Evolutionary conservation across 1,140 invertebrate species (phyloP).

Genomic region (Capitella teleta): DNA sequence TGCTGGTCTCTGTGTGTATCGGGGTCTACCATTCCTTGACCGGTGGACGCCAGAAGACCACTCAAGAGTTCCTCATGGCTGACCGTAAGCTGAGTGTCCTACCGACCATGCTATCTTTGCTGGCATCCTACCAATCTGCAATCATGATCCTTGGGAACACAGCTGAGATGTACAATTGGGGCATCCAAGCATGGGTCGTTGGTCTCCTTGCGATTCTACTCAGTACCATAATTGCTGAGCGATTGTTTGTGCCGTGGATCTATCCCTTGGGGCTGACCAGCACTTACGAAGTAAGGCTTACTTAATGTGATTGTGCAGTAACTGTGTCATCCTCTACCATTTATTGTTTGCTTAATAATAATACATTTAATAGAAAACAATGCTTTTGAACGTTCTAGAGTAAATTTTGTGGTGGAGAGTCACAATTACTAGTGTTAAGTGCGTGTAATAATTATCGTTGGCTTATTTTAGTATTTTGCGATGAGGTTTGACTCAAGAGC

Average conservation of each 20-base stretch:
- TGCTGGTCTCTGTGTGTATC: slow-evolving; percentile 5
- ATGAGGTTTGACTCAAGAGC: slow-evolving; percentile 1
- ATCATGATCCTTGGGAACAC: slow-evolving; percentile 21
- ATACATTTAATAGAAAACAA: too few relatives aligned
- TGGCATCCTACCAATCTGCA: slow-evolving; percentile 19
- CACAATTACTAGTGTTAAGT: too few relatives aligned
- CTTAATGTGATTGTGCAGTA: too few relatives aligned
- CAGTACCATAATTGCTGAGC: slow-evolving; percentile 1
- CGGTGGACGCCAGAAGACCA: slow-evolving; percentile 8
- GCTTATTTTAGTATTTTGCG: slow-evolving; percentile 7
- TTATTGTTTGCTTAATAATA: too few relatives aligned
- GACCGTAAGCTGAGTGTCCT: slow-evolving; percentile 7
- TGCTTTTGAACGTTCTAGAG: too few relatives aligned
- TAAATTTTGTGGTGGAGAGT: too few relatives aligned
- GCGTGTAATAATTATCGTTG: background rate
- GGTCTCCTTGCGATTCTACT: background rate
- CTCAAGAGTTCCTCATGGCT: slow-evolving; percentile 7
- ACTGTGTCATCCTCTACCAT: too few relatives aligned
- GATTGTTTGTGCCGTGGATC: slow-evolving; percentile 16
- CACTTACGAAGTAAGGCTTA: slow-evolving; percentile 12
- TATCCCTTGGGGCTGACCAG: slow-evolving; percentile 20
- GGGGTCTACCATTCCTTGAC: slow-evolving; percentile 7
- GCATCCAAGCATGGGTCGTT: slow-evolving; percentile 14
- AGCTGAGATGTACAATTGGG: slow-evolving; percentile 19
- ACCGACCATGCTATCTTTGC: slow-evolving; percentile 3